Evolutionary conservation across 2,113 vertebrate genomes (phyloP).

Genomic region (Callocephalon fimbriatum): DNA sequence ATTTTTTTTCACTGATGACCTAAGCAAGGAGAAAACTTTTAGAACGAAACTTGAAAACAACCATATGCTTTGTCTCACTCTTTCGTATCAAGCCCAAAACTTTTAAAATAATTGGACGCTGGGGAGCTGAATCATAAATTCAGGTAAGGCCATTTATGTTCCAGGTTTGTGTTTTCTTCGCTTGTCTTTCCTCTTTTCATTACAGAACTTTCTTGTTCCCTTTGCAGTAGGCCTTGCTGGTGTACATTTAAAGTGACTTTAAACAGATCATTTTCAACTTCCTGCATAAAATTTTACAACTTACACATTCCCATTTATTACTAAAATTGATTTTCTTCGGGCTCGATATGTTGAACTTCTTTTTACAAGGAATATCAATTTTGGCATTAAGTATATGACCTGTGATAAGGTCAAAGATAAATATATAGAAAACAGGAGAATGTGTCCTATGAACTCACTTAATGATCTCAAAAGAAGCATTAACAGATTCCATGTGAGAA

Average conservation of each 20-base stretch:
- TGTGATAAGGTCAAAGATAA: background rate
- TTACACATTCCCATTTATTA: constrained; percentile 7
- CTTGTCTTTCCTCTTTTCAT: background rate
- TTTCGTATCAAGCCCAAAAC: background rate
- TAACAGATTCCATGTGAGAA: background rate
- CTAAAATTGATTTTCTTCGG: constrained; percentile 23
- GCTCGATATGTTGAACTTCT: background rate
- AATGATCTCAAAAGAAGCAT: background rate
- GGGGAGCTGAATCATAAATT: background rate
- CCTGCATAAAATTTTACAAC: constrained; percentile 41
- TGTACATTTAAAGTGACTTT: background rate
- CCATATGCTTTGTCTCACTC: background rate
- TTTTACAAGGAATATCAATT: constrained; percentile 22
- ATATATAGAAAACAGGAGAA: background rate
- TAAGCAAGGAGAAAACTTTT: background rate
- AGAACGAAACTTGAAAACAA: background rate
- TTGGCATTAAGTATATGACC: background rate
- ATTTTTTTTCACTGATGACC: background rate
- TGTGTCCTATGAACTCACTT: background rate
- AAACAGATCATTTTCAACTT: constrained; percentile 16
- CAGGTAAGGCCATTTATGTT: background rate
- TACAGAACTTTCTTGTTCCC: background rate
- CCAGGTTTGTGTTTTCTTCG: background rate
- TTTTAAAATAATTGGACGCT: background rate
- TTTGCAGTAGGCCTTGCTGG: background rate